Evolutionary conservation across 2,113 vertebrate genomes (phyloP), one percentile per base, ranked within the genome.

Genomic region (Grallaria varia): DNA sequence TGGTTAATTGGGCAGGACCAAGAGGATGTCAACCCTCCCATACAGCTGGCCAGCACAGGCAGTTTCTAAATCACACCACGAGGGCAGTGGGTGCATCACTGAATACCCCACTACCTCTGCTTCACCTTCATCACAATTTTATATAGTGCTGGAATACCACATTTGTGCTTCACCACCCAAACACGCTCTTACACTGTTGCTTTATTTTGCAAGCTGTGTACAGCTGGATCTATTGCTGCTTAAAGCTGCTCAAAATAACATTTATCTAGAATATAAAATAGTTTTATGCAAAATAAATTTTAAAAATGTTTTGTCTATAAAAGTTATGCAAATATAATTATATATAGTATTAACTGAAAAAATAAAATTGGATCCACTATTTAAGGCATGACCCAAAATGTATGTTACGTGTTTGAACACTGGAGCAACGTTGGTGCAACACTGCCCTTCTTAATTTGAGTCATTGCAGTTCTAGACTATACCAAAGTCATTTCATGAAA

Each of bases 401-500:
- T 56, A 23, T 22, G 19, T 73, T 83, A 47, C 14, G 37, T 45
- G 18, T 72, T 56, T 23, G 28, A 87, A 44, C 49, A 49, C 19
- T 60, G 31, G 7, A 89, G 28, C 40, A 72, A 63, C 49, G 60
- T 56, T 87, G 40, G 18, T 75, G 66, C 21, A 37, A 4, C 55
- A 49, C 37, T 81, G 25, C 76, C 44, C n/a, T 49, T 87, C 40
- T 75, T 80, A 88, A 94, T 83, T 75, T 56, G 59, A 90, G 59
- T 74, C 47, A 17, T 15, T 90, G 83, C 64, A 49, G 35, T 74
- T 87, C 73, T 78, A 84, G 56, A 74, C 84, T 86, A 35, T 63
- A 67, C 40, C 60, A 60, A 76, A 94, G 76, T 90, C 60, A 81
- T 92, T 96, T 90, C 60, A 35, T 87, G 76, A 94, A 94, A 84